Evolutionary conservation across 2,113 vertebrate genomes (phyloP).

Genomic region (Acanthisitta chloris): DNA sequence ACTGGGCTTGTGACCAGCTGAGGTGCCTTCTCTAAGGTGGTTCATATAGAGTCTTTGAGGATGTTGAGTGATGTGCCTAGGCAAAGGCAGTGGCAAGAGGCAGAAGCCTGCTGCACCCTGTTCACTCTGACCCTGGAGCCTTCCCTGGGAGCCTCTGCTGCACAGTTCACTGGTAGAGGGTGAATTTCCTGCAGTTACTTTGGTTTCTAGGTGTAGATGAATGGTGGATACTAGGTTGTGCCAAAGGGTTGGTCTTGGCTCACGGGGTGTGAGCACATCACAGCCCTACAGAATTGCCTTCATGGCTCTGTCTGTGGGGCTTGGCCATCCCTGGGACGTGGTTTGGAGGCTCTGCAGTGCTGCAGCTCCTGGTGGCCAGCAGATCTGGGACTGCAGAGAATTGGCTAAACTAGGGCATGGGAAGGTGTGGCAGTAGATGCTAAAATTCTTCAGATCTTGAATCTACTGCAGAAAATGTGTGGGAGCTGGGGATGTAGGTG

Average conservation of each 20-base stretch:
- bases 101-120: not conserved
- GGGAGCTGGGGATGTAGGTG: not conserved
- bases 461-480: not conserved
- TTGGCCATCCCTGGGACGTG: not conserved
- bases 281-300: not conserved
- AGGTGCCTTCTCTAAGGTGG: not conserved
- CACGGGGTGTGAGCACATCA: rapidly evolving
- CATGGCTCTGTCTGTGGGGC: not conserved
- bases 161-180: not conserved
- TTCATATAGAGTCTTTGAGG: not conserved
- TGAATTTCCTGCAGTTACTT: not conserved
- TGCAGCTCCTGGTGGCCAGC: not conserved
- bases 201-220: not conserved
- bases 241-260: not conserved
- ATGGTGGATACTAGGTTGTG: not conserved
- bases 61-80: not conserved
- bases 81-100: not conserved
- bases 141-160: not conserved
- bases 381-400: not conserved
- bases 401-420: rapidly evolving
- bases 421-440: not conserved
- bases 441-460: not conserved
- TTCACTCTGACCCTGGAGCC: not conserved
- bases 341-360: not conserved
- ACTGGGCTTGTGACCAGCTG: not conserved